Conservation (phyloP, 1,140 invertebrate species). For the Camponotus vicinus region DNA sequence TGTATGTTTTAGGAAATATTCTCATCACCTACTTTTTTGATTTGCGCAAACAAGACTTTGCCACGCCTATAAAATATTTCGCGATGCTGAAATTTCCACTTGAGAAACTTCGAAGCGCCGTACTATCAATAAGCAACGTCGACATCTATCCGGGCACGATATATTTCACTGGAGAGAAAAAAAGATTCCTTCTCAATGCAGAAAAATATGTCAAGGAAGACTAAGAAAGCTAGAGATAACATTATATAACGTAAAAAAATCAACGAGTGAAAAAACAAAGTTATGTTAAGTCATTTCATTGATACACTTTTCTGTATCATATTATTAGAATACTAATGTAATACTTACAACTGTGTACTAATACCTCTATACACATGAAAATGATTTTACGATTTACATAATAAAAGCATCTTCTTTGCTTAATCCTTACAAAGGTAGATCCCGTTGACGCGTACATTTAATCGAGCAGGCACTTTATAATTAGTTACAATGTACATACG, state of each 20-base stretch:
- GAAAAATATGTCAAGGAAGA: not conserved
- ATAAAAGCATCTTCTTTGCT: not conserved
- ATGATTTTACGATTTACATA: constrained; percentile 26
- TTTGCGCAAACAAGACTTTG: not conserved
- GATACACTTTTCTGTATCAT: not conserved
- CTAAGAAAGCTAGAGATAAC: not conserved
- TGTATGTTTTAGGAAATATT: not conserved
- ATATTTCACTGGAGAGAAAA: constrained; percentile 18
- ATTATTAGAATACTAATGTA: not conserved
- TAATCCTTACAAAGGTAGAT: constrained; percentile 4
- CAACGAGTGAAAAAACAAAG: not conserved
- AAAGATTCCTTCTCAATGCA: constrained; percentile 8
- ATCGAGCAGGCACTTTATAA: constrained; percentile 33
- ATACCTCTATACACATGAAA: not conserved
- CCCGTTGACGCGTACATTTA: constrained; percentile 6
- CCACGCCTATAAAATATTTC: constrained; percentile 4
- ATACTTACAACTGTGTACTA: not conserved
- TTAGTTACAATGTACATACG: constrained; percentile 38
- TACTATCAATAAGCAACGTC: constrained; percentile 48
- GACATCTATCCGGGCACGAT: constrained; percentile 26
- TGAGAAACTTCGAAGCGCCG: constrained; percentile 44
- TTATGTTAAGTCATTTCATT: not conserved
- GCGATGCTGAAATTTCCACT: constrained; percentile 45
- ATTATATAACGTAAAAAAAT: constrained; percentile 8
- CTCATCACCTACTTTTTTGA: not conserved